Base-by-base conservation (phyloP, 2,113 vertebrate genomes). In the Amazona vittata region DNA sequence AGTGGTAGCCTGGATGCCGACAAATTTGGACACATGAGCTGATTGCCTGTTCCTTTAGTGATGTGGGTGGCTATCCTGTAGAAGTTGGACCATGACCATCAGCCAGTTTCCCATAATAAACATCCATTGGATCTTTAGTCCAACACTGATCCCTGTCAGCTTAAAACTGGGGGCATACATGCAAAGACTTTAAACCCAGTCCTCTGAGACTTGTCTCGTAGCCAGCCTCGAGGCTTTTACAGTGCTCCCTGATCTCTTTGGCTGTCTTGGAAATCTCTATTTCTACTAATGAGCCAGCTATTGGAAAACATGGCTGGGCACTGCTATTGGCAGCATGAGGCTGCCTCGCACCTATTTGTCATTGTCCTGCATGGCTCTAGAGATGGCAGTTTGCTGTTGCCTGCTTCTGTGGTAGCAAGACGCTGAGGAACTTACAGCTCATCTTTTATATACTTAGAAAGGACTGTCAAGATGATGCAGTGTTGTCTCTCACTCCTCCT, bases 241-340 rank as follows among this genome's bases (percentile, higher is more conserved):
- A 77, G 52, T 70, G 55, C 65, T 94, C 89, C 37, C 69, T 89
- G 71, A 75, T 81, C 0, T 68, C 83, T 89, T 68, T 47, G 52
- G 35, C 83, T 82, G 33, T 52, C 52, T 50, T 73, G 55, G 52
- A 96, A 94, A 93, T 84, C 62, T 74, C 15, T 74, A 52, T 92
- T 90, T 86, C 64, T 90, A 52, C 80, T 91, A 91, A 95, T 94
- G 82, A 95, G 57, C 76, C 52, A 84, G 10, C 70, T 62, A 24
- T 24, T 62, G 90, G 60, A 52, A 86, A 93, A 44, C 47, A 79
- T 65, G 55, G 26, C 73, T 89, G 86, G 92, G 41, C 57, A 33
- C 44, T 49, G 73, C 69, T 86, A 6, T 39, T 70, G 77, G 79
- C 73, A 92, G 77, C 74, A 82, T 73, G 52, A 73, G 73, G 19